Evolutionary conservation across 2,888 invertebrate genomes (phyloP), one percentile per base, ranked within the genome.

Genomic region (Coelopa pilipes): DNA sequence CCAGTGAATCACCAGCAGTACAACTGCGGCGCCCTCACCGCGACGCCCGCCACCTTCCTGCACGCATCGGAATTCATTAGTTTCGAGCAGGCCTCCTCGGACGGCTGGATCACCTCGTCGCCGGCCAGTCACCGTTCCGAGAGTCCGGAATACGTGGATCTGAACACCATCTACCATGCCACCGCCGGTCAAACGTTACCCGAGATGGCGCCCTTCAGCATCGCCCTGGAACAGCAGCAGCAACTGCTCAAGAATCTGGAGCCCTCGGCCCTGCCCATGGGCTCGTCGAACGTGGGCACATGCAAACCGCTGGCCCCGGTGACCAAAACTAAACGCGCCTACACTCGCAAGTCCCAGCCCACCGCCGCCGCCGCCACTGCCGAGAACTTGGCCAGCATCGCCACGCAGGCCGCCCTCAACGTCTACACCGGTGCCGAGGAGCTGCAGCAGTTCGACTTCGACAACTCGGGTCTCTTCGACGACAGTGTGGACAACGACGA

Each of bases 91-190:
- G 84, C 87, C 67, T 87, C 86, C 46, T 87, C 87, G 3, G 88
- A 87, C 80, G 88, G 88, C 70, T 87, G 87, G 88, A 83, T 87
- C 76, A 85, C 87, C 10, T 87, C 88, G 0, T 88, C 87, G 55
- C 87, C 88, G 45, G 84, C 85, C 12, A 88, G 88, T 67, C 87
- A 87, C 79, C 86, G 87, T 1, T 87, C 87, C 12, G 86, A 87
- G 50, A 88, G 87, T 80, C 87, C 87, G 46, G 87, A 88, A 76
- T 87, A 86, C 75, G 84, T 87, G 65, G 87, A 88, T 77, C 78
- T 87, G 47, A 87, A 84, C 76, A 81, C 81, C 17, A 86, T 87
- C 63, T 86, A 86, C 77, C 82, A 82, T 68, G 1, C 46, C 1
- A 24, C 53, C 0, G 47, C 50, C 5, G 45, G 55, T 55, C 73